A percentile compares a stretch with the other conserved stretches of the same genome.
Conservation (phyloP, 2,888 invertebrate species). For the Mimumesa dahlbomi region DNA sequence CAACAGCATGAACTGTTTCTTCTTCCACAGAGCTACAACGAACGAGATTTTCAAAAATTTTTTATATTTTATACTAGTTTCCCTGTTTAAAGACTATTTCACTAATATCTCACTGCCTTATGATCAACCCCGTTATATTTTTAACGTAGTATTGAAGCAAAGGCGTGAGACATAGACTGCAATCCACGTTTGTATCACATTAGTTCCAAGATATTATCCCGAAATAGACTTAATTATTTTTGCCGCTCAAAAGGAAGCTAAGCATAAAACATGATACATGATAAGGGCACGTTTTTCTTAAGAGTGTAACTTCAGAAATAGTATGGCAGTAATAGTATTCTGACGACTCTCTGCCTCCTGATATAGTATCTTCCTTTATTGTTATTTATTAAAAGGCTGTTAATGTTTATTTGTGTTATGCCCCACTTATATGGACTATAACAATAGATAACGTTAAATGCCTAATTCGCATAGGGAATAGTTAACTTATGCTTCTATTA, state of each 20-base stretch:
- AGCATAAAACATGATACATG: conserved; percentile 12
- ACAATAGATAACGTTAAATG: conserved; percentile 16
- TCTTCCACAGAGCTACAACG: conserved; percentile 55
- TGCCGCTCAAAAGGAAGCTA: conserved; percentile 11
- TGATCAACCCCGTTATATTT: conserved; percentile 54
- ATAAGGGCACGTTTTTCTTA: conserved; percentile 13
- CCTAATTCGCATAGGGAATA: conserved; percentile 23
- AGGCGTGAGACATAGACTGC: conserved; percentile 34
- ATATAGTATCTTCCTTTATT: conserved; percentile 15
- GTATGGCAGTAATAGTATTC: conserved; percentile 22
- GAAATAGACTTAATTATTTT: conserved; percentile 28
- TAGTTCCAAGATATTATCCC: conserved; percentile 25
- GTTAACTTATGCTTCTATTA: conserved; percentile 18
- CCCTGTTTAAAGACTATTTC: conserved; percentile 46
- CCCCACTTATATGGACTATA: conserved; percentile 16
- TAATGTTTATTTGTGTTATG: conserved; percentile 32
- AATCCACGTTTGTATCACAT: conserved; percentile 26
- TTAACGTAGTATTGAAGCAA: conserved; percentile 19
- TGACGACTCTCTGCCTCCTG: conserved; percentile 26
- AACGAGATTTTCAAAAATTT: conserved; percentile 49
- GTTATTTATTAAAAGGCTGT: conserved; percentile 49
- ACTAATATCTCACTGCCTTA: conserved; percentile 65
- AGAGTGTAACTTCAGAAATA: conserved; percentile 5
- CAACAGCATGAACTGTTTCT: conserved; percentile 18
- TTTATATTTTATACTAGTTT: conserved; percentile 51